A percentile compares a stretch with the other conserved stretches of the same genome.
Conservation (phyloP, 2,888 invertebrate species). For the Amorpha juglandis region DNA sequence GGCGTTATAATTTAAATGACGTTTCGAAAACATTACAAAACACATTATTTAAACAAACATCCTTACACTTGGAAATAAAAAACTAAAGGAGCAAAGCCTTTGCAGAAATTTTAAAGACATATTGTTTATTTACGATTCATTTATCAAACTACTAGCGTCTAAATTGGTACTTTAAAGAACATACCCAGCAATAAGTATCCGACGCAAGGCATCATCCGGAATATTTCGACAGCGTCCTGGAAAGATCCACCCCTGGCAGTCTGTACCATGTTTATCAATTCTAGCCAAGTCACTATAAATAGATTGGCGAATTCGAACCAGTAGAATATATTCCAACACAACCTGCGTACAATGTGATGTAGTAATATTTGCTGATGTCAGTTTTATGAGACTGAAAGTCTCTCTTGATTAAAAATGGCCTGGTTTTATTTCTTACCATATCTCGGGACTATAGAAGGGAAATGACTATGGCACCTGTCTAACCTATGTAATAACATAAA, state of each 20-base stretch:
- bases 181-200: slow-evolving; percentile 64
- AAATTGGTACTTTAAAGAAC: slow-evolving; percentile 25
- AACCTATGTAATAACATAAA: too few species aligned
- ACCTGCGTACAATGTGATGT: slow-evolving; percentile 40
- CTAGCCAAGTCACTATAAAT: slow-evolving; percentile 53
- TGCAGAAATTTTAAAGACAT: neutral
- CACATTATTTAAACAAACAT: too few species aligned
- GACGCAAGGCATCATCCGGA: slow-evolving; percentile 69
- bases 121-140: too few species aligned
- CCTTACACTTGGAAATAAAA: too few species aligned
- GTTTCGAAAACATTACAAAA: neutral
- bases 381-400: too few species aligned
- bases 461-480: too few species aligned
- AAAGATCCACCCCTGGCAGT: slow-evolving; percentile 56
- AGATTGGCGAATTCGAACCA: slow-evolving; percentile 64
- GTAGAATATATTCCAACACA: slow-evolving; percentile 61
- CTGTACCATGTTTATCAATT: slow-evolving; percentile 55
- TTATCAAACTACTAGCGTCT: too few species aligned
- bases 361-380: neutral
- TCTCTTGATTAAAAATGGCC: too few species aligned
- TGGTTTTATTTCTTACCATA: too few species aligned
- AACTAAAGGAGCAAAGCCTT: neutral
- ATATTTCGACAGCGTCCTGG: slow-evolving; percentile 58
- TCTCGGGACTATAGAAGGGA: too few species aligned
- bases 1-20: too few species aligned